phyloP scores from a whole-genome alignment of 2,888 invertebrate genomes.

The Patella ulyssiponensis region DNA sequence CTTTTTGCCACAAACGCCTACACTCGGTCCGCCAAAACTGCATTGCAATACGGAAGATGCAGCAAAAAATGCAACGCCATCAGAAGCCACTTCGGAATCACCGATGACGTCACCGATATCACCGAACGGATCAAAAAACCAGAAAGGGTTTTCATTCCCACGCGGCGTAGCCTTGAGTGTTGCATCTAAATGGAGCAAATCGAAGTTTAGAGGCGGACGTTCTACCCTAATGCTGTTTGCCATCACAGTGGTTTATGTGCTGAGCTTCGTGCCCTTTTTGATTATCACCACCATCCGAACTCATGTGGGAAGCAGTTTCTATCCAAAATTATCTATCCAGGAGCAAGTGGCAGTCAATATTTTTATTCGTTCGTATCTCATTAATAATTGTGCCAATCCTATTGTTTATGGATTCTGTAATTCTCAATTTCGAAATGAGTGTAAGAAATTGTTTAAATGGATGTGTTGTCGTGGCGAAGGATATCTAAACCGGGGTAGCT shows the following conservation, averaged over 20 bases:
- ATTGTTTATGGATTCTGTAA: slow-evolving; percentile 46
- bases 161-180: neutral
- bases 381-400: slow-evolving; percentile 49
- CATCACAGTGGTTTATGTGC: slow-evolving; percentile 44
- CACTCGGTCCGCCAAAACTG: neutral
- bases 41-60: neutral
- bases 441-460: slow-evolving; percentile 5
- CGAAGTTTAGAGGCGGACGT: slow-evolving; percentile 23
- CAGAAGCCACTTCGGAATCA: neutral
- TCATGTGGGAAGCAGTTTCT: slow-evolving; percentile 31
- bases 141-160: neutral
- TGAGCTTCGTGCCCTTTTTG: slow-evolving; percentile 45
- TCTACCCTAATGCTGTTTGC: slow-evolving; percentile 44
- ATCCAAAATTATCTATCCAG: slow-evolving; percentile 25
- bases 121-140: neutral
- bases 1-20: neutral
- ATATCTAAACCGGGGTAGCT: neutral
- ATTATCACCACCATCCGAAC: slow-evolving; percentile 41
- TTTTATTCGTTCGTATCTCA: slow-evolving; percentile 43
- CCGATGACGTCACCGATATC: neutral
- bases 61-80: neutral
- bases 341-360: slow-evolving; percentile 40
- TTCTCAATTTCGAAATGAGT: slow-evolving; percentile 40
- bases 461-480: too few species aligned
- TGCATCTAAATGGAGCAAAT: neutral